Evolutionary conservation across 53 echinoderm and acorn worm species (phyloP).

Genomic region (Henricia sp.): DNA sequence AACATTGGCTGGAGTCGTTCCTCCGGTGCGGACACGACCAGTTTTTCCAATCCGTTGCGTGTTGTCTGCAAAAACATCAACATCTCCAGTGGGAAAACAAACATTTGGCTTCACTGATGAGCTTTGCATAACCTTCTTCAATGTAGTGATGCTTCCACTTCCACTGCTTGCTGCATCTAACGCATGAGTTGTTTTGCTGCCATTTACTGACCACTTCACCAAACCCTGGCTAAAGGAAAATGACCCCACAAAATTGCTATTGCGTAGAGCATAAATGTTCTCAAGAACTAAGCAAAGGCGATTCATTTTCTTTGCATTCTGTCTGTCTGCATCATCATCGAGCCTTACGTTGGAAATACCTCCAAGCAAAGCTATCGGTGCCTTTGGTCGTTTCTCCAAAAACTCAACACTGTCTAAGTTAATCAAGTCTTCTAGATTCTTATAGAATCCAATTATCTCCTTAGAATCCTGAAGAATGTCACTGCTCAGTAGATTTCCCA

Average conservation of each 20-base stretch:
- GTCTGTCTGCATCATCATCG: neutral
- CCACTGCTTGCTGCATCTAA: neutral
- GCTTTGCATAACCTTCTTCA: conserved; percentile 5
- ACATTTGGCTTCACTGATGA: no score
- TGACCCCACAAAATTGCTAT: neutral
- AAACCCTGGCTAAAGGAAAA: neutral
- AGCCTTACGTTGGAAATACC: neutral
- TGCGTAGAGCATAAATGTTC: neutral
- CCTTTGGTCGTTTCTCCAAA: neutral
- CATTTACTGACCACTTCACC: neutral
- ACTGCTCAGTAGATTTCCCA: neutral
- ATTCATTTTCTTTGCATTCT: neutral
- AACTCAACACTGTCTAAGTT: neutral
- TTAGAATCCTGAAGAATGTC: neutral
- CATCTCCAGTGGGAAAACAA: neutral
- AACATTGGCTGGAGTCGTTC: no score
- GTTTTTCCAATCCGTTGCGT: neutral
- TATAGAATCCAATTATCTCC: neutral
- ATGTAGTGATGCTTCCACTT: neutral
- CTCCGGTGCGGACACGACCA: no score
- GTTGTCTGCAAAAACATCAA: neutral
- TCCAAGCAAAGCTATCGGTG: neutral
- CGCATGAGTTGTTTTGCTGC: neutral
- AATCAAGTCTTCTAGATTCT: neutral
- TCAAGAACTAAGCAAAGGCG: neutral